Conservation (phyloP, 2,797 vertebrate species). For the Picus viridis region DNA sequence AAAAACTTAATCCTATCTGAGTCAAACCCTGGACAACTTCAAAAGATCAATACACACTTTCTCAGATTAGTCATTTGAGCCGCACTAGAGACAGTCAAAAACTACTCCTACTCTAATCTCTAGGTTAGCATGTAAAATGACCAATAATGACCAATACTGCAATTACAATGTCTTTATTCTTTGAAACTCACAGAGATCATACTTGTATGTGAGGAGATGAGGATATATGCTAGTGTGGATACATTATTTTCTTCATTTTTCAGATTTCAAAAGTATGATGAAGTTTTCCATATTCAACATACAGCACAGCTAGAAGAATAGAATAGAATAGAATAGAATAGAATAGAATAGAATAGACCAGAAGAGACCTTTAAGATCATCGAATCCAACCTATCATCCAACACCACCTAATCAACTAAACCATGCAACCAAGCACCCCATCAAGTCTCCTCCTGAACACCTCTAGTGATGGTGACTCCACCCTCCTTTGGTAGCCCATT, state of each 20-base stretch:
- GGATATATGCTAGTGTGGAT: not conserved
- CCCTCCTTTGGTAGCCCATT: too few species aligned
- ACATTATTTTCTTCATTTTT: not conserved
- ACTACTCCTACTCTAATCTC: not conserved
- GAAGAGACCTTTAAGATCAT: too few species aligned
- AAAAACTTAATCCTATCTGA: too few species aligned
- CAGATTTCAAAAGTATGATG: not conserved
- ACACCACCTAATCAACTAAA: too few species aligned
- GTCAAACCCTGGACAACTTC: not conserved
- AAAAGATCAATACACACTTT: not conserved
- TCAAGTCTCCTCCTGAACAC: too few species aligned
- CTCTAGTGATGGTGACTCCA: too few species aligned
- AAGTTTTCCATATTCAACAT: not conserved
- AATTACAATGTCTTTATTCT: not conserved
- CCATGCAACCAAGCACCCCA: too few species aligned
- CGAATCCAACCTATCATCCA: too few species aligned
- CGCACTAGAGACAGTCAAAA: not conserved
- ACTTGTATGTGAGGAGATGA: not conserved
- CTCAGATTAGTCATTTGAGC: not conserved
- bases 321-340: too few species aligned
- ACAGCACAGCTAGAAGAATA: not conserved
- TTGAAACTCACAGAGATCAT: not conserved
- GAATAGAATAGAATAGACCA: too few species aligned
- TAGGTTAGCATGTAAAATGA: not conserved
- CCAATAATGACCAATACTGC: not conserved